Percentiles rank a stretch among this genome's conserved stretches.
Conservation (phyloP, 2,113 vertebrate species). For the Onychostruthus taczanowskii region DNA sequence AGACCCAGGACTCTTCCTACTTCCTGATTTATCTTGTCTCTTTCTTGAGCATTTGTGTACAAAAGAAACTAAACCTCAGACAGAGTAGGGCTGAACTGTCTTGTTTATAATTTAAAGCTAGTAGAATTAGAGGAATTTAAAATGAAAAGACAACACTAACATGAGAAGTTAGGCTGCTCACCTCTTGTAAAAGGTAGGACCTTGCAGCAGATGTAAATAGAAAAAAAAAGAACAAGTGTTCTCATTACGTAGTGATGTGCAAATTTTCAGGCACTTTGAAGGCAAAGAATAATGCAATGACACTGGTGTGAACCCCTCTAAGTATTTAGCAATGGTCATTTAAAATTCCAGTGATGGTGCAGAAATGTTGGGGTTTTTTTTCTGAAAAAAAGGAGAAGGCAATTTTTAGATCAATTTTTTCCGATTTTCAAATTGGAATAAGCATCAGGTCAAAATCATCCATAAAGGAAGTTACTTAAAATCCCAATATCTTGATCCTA, state of each 20-base stretch:
- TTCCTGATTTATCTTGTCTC: not conserved
- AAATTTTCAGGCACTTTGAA: not conserved
- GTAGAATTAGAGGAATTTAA: not conserved
- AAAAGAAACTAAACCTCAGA: not conserved
- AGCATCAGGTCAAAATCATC: not conserved
- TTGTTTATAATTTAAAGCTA: not conserved
- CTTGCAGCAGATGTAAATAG: not conserved
- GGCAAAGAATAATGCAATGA: not conserved
- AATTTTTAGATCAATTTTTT: not conserved
- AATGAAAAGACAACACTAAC: not conserved
- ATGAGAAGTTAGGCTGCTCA: not conserved
- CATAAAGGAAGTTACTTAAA: not conserved
- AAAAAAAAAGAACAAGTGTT: not conserved
- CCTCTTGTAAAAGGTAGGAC: not conserved
- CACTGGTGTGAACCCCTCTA: not conserved
- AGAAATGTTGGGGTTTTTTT: not conserved
- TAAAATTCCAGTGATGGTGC: not conserved
- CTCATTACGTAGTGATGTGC: accelerated
- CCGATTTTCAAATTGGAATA: not conserved
- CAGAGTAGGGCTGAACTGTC: too few relatives aligned
- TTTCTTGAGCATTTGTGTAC: not conserved
- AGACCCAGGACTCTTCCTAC: not conserved
- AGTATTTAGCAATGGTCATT: not conserved
- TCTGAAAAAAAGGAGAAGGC: not conserved
- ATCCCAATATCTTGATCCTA: not conserved